Conservation (phyloP, 2,888 invertebrate species). For the Nezara viridula region DNA sequence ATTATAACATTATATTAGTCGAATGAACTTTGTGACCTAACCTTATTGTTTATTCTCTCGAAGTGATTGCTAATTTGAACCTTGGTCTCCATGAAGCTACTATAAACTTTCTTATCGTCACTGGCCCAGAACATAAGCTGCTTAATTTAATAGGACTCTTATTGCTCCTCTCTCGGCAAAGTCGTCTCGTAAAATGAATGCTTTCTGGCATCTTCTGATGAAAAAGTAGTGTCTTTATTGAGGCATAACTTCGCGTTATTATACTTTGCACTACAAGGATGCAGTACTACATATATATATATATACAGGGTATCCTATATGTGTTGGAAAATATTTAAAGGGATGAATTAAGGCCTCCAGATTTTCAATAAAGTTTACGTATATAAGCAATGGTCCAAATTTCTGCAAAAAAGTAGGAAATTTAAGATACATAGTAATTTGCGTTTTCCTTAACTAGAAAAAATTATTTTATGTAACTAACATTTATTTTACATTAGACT, state of each 20-base stretch:
- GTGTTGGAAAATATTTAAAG: no score
- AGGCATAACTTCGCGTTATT: background rate
- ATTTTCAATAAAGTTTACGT: no score
- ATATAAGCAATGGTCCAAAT: no score
- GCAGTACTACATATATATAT: background rate
- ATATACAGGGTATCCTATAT: no score
- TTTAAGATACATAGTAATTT: no score
- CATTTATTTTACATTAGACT: no score
- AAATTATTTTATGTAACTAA: no score
- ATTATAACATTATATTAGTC: background rate
- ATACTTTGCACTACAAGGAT: background rate
- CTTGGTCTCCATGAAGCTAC: background rate
- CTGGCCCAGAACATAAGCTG: constrained; percentile 4
- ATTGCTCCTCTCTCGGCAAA: background rate
- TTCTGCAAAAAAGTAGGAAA: no score
- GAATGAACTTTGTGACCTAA: background rate
- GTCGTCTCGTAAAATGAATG: background rate
- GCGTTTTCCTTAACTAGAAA: no score
- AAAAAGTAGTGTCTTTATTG: background rate
- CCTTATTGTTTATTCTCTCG: background rate
- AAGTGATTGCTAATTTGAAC: background rate
- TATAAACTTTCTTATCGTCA: constrained; percentile 7
- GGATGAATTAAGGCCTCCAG: no score
- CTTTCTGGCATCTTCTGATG: background rate
- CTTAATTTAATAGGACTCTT: constrained; percentile 6